These are phyloP conservation scores for Siphonodentalium dalli DNA, from an alignment of 2,888 invertebrate species.

Conservation along the genomic window DNA sequence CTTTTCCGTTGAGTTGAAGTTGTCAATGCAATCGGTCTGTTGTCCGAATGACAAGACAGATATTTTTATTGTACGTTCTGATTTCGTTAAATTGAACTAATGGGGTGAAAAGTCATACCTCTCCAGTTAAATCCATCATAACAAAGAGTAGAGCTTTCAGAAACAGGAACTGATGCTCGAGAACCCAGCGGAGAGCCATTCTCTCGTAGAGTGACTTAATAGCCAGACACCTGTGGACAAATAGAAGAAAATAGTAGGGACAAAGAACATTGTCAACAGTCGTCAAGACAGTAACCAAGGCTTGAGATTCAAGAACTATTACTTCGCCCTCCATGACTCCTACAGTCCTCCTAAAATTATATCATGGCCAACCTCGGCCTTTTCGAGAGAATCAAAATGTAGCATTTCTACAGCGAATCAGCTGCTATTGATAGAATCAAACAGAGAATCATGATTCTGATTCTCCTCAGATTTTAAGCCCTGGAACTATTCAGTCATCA, in stretches of 20 bases:
- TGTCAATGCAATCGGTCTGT: neutral
- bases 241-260: neutral
- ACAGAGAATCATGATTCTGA: too few species aligned
- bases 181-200: constrained; percentile 62
- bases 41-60: too few species aligned
- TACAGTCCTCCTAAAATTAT: neutral
- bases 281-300: neutral
- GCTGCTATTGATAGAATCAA: too few species aligned
- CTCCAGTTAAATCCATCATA: constrained; percentile 74
- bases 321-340: neutral
- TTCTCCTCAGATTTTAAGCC: too few species aligned
- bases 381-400: too few species aligned
- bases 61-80: too few species aligned
- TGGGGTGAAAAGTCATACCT: constrained; percentile 70
- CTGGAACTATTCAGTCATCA: too few species aligned
- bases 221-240: constrained; percentile 55
- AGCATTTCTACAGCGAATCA: too few species aligned
- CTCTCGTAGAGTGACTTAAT: constrained; percentile 62
- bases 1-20: too few species aligned
- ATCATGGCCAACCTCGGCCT: neutral
- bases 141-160: constrained; percentile 64
- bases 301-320: neutral
- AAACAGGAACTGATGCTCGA: constrained; percentile 64
- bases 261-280: too few species aligned
- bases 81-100: too few species aligned